phyloP scores from a whole-genome alignment of 2,888 invertebrate species.

The Craniophora ligustri region DNA sequence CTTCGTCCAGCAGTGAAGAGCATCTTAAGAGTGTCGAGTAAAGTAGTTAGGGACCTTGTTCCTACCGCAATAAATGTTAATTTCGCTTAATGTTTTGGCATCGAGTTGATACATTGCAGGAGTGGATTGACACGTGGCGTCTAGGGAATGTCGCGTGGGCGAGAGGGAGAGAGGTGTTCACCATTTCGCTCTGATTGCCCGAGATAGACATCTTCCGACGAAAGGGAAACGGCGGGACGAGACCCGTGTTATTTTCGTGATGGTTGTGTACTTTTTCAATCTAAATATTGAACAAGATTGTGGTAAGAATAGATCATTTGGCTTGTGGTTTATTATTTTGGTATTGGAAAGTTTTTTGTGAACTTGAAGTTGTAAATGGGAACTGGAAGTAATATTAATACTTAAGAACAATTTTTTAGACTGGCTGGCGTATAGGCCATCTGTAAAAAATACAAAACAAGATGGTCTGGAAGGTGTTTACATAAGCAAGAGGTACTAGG shows the following conservation, averaged over 20 bases:
- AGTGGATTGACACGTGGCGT: slow-evolving; percentile 79
- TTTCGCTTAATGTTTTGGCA: slow-evolving; percentile 67
- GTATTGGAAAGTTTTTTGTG: slow-evolving; percentile 6
- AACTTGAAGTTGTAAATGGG: slow-evolving; percentile 1
- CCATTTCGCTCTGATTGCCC: slow-evolving; percentile 71
- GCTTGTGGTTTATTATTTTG: slow-evolving; percentile 30
- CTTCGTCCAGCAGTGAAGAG: slow-evolving; percentile 26
- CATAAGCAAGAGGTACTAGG: slow-evolving; percentile 3
- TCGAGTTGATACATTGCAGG: slow-evolving; percentile 74
- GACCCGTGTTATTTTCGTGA: slow-evolving; percentile 73
- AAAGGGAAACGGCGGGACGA: slow-evolving; percentile 79
- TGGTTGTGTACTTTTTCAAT: slow-evolving; percentile 64
- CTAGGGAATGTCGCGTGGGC: slow-evolving; percentile 72
- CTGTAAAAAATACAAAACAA: too few species aligned
- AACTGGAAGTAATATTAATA: slow-evolving; percentile 6
- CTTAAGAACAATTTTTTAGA: neutral
- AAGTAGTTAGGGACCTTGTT: slow-evolving; percentile 75
- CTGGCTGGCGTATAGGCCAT: too few species aligned
- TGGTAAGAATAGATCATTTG: slow-evolving; percentile 44
- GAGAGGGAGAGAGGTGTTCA: slow-evolving; percentile 67
- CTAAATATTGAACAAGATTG: slow-evolving; percentile 54
- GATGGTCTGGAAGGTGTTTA: too few species aligned
- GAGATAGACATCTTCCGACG: slow-evolving; percentile 79
- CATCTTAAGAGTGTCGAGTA: slow-evolving; percentile 55
- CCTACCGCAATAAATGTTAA: slow-evolving; percentile 70